Evolutionary conservation across 2,113 vertebrate species (phyloP).

Genomic region (Parus major): DNA sequence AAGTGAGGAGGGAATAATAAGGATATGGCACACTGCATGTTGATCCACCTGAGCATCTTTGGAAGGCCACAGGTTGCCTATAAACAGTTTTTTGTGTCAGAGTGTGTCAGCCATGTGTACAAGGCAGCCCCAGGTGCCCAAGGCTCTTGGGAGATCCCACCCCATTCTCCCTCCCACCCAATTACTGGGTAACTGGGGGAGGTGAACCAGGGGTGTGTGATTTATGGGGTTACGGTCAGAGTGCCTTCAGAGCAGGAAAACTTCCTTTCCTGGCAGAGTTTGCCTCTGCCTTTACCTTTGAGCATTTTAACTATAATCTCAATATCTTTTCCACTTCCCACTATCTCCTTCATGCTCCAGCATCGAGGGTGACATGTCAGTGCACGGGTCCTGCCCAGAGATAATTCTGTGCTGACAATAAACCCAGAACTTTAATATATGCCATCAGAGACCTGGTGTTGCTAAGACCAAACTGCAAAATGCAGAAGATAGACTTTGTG

Average conservation of each 20-base stretch:
- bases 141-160: not conserved
- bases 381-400: not conserved
- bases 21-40: not conserved
- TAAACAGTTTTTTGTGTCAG: not conserved
- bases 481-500: not conserved
- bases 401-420: not conserved
- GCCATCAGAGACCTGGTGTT: not conserved
- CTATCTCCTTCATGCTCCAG: not conserved
- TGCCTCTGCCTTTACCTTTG: not conserved
- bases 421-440: not conserved
- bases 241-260: not conserved
- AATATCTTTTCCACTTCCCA: not conserved
- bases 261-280: not conserved
- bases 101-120: not conserved
- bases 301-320: not conserved
- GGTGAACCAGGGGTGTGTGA: not conserved
- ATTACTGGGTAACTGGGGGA: not conserved
- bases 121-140: not conserved
- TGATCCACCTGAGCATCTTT: not conserved
- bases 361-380: not conserved
- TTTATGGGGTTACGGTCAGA: not conserved
- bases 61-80: not conserved
- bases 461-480: not conserved
- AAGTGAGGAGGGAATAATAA: not conserved
- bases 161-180: not conserved